Evolutionary conservation across 2,797 vertebrate genomes (phyloP).

Genomic region (Sebastes glaucus): DNA sequence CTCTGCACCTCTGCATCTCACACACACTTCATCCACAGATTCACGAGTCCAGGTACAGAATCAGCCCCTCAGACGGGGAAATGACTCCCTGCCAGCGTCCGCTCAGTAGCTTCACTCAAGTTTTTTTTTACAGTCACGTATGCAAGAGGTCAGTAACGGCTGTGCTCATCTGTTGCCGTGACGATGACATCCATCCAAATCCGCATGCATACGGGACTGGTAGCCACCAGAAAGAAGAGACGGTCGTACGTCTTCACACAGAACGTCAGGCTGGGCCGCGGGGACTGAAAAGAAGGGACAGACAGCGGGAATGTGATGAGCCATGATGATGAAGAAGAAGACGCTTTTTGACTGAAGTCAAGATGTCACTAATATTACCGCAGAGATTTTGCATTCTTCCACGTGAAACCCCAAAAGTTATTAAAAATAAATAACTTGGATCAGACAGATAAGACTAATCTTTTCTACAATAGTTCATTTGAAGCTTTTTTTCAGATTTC

Average conservation of each 20-base stretch:
- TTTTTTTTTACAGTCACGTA: slow-evolving; percentile 4
- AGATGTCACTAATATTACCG: neutral
- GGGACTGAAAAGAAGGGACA: slow-evolving; percentile 80
- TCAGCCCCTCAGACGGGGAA: neutral
- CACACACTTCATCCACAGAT: neutral
- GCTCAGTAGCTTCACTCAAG: neutral
- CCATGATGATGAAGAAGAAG: neutral
- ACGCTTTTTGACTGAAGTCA: neutral
- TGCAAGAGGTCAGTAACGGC: slow-evolving; percentile 81
- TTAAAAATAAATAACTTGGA: neutral
- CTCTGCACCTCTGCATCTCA: neutral
- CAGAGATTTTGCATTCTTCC: neutral
- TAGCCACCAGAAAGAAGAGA: slow-evolving; percentile 91
- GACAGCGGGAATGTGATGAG: neutral
- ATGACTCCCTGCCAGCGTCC: neutral
- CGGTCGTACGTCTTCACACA: slow-evolving; percentile 95
- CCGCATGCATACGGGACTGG: slow-evolving; percentile 90
- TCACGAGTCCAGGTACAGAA: slow-evolving; percentile 17
- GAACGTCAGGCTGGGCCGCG: slow-evolving; percentile 89
- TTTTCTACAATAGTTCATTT: neutral
- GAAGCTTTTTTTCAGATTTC: neutral
- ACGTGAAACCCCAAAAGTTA: neutral
- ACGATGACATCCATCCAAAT: slow-evolving; percentile 97
- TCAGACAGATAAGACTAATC: neutral
- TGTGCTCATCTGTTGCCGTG: slow-evolving; percentile 90